Percentiles rank a stretch among this genome's conserved stretches.
Conservation (phyloP, 2,113 vertebrate genomes). For the Trichomycterus rosablanca region DNA sequence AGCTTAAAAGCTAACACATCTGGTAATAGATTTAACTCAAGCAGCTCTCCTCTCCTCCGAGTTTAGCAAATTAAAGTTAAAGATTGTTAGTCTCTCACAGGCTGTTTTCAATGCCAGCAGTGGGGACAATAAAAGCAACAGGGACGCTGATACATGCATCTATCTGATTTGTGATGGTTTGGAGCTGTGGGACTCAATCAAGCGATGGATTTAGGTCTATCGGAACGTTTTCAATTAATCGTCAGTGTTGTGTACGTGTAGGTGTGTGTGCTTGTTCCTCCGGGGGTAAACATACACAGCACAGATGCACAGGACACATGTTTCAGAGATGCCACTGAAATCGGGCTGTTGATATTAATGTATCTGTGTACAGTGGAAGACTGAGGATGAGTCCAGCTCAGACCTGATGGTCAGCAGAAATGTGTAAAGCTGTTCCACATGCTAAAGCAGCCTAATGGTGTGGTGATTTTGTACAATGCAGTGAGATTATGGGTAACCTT, state of each 20-base stretch:
- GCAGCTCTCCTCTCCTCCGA: no score
- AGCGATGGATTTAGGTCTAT: neutral
- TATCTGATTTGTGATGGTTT: slow-evolving; percentile 9
- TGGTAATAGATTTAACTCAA: neutral
- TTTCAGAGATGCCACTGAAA: slow-evolving; percentile 1
- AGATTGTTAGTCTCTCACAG: no score
- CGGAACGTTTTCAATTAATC: slow-evolving; percentile 1
- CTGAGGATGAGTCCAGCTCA: neutral
- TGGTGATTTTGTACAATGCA: no score
- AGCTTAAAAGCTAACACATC: slow-evolving; percentile 24
- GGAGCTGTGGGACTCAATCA: neutral
- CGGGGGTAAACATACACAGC: slow-evolving; percentile 9
- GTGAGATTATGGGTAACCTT: no score
- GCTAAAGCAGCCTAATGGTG: no score
- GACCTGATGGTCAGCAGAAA: neutral
- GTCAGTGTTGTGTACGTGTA: slow-evolving; percentile 2
- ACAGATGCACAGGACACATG: slow-evolving; percentile 4
- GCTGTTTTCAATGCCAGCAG: neutral
- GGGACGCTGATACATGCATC: neutral
- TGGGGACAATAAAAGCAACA: neutral
- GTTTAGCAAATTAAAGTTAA: neutral
- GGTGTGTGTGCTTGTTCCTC: slow-evolving; percentile 8
- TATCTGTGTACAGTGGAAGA: neutral
- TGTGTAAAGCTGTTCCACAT: no score
- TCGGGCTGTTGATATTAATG: neutral